phyloP scores from a whole-genome alignment of 2,113 vertebrate genomes.

The Coptodon rendalli region DNA sequence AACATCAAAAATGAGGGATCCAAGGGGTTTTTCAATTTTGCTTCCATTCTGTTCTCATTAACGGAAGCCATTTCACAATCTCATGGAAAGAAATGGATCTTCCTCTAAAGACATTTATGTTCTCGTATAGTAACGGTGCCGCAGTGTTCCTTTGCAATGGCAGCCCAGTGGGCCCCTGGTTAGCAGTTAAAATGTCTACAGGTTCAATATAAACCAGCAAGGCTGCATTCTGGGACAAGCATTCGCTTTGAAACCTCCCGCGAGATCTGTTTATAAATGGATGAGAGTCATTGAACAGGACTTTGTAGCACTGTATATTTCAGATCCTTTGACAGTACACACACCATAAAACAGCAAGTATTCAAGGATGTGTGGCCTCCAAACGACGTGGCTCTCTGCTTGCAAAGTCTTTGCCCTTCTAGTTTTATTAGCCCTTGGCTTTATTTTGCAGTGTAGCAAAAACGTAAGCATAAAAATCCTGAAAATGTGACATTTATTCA shows the following conservation, averaged over 20 bases:
- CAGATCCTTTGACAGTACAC: constrained; percentile 10
- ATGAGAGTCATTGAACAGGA: constrained; percentile 24
- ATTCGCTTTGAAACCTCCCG: not conserved
- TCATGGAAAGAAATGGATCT: not conserved
- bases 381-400: not conserved
- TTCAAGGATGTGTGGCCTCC: constrained; percentile 5
- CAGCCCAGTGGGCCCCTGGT: not conserved
- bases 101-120: not conserved
- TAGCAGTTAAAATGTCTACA: constrained; percentile 30
- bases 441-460: not conserved
- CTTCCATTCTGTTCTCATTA: not conserved
- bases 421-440: constrained; percentile 1
- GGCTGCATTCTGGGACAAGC: not conserved
- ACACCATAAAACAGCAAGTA: constrained; percentile 13
- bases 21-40: not conserved
- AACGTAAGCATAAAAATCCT: not conserved
- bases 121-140: not conserved
- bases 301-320: constrained; percentile 31
- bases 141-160: not conserved
- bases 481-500: not conserved
- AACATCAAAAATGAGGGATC: not conserved
- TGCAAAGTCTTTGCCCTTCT: constrained; percentile 6
- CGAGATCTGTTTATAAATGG: constrained; percentile 33
- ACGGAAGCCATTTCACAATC: not conserved
- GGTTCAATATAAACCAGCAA: constrained; percentile 2